Evolutionary conservation across 2,113 vertebrate genomes (phyloP).

Genomic region (Lynx canadensis): DNA sequence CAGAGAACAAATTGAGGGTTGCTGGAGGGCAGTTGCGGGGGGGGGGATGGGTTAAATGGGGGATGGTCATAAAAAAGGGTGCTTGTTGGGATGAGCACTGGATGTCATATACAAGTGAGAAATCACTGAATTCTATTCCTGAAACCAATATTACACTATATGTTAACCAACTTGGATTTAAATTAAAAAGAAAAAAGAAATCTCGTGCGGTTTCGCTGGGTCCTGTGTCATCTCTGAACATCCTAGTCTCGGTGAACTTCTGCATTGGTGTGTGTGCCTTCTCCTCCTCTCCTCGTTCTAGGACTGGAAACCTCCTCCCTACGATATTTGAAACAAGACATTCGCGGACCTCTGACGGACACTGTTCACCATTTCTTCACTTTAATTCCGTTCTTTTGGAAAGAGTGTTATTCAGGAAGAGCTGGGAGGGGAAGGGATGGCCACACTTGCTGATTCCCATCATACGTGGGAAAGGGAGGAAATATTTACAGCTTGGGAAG

Average conservation of each 20-base stretch:
- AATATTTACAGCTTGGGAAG: conserved; percentile 70
- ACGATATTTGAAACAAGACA: background rate
- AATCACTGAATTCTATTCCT: too few species aligned
- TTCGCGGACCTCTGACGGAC: background rate
- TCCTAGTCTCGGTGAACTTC: background rate
- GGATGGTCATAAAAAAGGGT: too few species aligned
- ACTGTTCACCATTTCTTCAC: background rate
- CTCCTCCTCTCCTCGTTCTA: background rate
- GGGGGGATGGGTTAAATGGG: too few species aligned
- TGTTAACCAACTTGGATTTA: too few species aligned
- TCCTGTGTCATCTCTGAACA: background rate
- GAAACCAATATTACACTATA: too few species aligned
- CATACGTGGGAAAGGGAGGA: background rate
- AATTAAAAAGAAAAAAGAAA: too few species aligned
- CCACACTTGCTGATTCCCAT: background rate
- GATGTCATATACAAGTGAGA: too few species aligned
- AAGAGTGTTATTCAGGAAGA: background rate
- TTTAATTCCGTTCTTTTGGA: background rate
- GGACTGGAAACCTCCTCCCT: background rate
- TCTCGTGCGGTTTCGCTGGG: background rate
- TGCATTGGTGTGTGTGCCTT: rapidly evolving
- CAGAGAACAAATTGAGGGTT: too few species aligned
- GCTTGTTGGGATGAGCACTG: too few species aligned
- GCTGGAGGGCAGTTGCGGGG: too few species aligned
- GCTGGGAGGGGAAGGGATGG: background rate